Percentiles rank a stretch among this genome's conserved stretches.
phyloP scores from a whole-genome alignment of 30 jellyfish, hydroid and myxozoan species.

The Mastigias papua region DNA sequence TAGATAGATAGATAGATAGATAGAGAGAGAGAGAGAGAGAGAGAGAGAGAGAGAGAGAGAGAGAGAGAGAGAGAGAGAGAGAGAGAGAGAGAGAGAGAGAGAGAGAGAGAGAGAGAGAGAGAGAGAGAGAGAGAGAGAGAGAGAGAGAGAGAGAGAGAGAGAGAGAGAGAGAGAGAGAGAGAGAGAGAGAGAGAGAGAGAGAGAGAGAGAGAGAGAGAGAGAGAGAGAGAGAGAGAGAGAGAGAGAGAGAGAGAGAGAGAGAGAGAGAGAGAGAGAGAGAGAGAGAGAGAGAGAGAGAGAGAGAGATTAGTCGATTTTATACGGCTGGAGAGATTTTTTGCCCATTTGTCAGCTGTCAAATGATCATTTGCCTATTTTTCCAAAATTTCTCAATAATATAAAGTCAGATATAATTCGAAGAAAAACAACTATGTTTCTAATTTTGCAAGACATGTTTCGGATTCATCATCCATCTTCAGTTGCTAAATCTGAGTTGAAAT shows the following conservation, averaged over 20 bases:
- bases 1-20: too few species aligned
- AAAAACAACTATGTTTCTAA: too few species aligned
- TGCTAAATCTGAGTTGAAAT: too few species aligned
- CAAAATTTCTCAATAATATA: too few species aligned
- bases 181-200: conserved; percentile 1
- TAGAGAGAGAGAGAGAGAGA: too few species aligned
- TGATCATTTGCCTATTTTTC: too few species aligned
- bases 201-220: conserved; percentile 1
- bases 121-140: not conserved
- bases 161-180: conserved; percentile 1
- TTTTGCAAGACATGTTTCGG: too few species aligned
- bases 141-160: conserved; percentile 1
- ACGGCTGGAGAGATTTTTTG: too few species aligned
- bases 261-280: conserved; percentile 1
- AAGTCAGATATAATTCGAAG: too few species aligned
- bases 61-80: not conserved
- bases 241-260: not conserved
- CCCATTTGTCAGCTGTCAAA: too few species aligned
- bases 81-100: not conserved
- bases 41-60: not conserved
- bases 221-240: conserved; percentile 1
- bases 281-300: conserved; percentile 1
- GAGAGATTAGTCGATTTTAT: not conserved
- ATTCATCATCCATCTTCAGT: too few species aligned
- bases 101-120: not conserved